Conservation (phyloP, 2,888 invertebrate species). For the Orchesellides sinensis region DNA sequence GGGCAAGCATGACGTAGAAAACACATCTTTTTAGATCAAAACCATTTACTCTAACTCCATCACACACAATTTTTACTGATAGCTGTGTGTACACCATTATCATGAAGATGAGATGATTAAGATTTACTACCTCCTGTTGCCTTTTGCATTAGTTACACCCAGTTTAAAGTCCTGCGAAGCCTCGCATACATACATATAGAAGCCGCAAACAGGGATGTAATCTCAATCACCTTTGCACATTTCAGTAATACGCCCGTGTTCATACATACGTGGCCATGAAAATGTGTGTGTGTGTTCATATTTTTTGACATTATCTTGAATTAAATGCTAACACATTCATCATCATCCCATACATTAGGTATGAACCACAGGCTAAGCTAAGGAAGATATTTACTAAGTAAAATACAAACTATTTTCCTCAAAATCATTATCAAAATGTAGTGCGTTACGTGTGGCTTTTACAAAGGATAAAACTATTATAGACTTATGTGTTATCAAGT, state of each 20-base stretch:
- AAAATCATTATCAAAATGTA: no score
- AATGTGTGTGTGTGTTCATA: neutral
- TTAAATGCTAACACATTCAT: neutral
- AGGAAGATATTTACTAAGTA: no score
- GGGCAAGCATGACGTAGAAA: no score
- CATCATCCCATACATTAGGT: neutral
- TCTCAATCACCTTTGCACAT: no score
- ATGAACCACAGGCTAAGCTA: neutral
- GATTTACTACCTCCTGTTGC: constrained; percentile 56
- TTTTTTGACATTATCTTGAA: constrained; percentile 21
- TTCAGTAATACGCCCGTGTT: neutral
- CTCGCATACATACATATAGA: no score
- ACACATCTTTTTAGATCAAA: no score
- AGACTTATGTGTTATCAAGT: neutral
- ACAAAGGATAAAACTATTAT: no score
- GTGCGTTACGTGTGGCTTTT: no score
- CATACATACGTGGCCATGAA: constrained; percentile 13
- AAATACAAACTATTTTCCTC: no score
- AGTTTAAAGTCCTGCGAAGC: constrained; percentile 26
- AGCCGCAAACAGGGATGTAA: no score
- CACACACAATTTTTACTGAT: constrained; percentile 15
- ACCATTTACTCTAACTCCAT: neutral
- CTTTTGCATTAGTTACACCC: constrained; percentile 55
- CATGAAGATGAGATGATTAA: constrained; percentile 48
- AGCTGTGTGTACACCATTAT: constrained; percentile 29